Percentiles rank a stretch among this genome's conserved stretches.
These are phyloP conservation scores for Amphiprion clarkii DNA, from an alignment of 2,797 vertebrate genomes.

Conservation along the genomic window DNA sequence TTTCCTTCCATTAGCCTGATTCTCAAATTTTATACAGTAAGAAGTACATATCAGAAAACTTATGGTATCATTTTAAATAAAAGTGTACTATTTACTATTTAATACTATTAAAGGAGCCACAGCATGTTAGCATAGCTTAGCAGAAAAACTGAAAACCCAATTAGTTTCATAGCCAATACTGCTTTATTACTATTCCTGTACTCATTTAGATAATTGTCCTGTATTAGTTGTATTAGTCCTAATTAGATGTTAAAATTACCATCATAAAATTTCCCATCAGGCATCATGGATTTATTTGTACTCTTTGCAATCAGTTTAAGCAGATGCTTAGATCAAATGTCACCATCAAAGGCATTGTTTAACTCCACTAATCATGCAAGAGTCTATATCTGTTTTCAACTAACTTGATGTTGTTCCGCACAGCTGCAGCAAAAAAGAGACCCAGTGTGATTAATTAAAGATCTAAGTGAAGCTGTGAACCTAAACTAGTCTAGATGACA, in stretches of 20 bases:
- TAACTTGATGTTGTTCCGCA: slow-evolving; percentile 3
- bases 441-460: slow-evolving; percentile 34
- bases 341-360: not conserved
- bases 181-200: not conserved
- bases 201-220: not conserved
- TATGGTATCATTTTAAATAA: not conserved
- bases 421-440: slow-evolving; percentile 13
- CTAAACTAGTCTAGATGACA: slow-evolving; percentile 44
- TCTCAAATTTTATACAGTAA: not conserved
- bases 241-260: not conserved
- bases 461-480: slow-evolving; percentile 31
- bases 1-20: too few species aligned
- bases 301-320: slow-evolving; percentile 7
- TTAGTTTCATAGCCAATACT: not conserved
- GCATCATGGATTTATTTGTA: not conserved
- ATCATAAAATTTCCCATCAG: not conserved
- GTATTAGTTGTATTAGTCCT: not conserved
- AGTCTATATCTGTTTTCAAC: not conserved
- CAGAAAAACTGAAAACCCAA: not conserved
- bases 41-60: not conserved
- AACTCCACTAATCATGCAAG: not conserved
- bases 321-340: not conserved
- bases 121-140: not conserved
- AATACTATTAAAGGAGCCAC: not conserved
- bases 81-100: too few species aligned